phyloP scores from a whole-genome alignment of 2,888 invertebrate genomes.

The Cacoxenus indagator region DNA sequence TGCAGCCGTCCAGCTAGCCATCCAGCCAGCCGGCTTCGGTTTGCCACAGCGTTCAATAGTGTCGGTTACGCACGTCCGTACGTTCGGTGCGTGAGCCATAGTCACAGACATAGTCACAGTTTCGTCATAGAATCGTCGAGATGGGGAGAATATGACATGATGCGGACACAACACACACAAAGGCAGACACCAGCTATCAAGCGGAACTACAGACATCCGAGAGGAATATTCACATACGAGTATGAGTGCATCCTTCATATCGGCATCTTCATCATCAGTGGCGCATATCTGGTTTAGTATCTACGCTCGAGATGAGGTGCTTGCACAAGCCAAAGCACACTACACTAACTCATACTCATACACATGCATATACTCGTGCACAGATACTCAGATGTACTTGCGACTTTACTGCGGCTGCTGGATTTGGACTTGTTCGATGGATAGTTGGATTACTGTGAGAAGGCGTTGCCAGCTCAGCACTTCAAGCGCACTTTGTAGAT shows the following conservation, averaged over 20 bases:
- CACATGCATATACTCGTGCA: neutral
- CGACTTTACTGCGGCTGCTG: conserved; percentile 16
- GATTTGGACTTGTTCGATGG: conserved; percentile 15
- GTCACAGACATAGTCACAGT: neutral
- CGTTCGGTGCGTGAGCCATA: neutral
- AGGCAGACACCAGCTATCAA: neutral
- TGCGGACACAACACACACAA: conserved; percentile 9
- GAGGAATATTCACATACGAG: conserved; percentile 26
- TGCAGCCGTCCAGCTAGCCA: conserved; percentile 30
- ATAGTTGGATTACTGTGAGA: conserved; percentile 1
- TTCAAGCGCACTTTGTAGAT: conserved; percentile 40
- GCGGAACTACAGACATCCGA: conserved; percentile 22
- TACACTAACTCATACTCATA: conserved; percentile 4
- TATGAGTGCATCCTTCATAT: neutral
- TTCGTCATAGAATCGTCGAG: too few relatives aligned
- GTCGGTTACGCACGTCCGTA: neutral
- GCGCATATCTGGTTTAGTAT: conserved; percentile 7
- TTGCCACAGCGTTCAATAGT: conserved; percentile 43
- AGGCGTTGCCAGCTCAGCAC: conserved; percentile 45
- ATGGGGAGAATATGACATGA: conserved; percentile 2
- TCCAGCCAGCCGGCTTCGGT: too few relatives aligned
- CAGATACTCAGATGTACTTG: conserved; percentile 39
- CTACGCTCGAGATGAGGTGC: conserved; percentile 16
- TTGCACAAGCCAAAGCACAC: conserved; percentile 7
- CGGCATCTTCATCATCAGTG: neutral